Conservation (phyloP, 2,888 invertebrate species). For the Capitulum mitella region DNA sequence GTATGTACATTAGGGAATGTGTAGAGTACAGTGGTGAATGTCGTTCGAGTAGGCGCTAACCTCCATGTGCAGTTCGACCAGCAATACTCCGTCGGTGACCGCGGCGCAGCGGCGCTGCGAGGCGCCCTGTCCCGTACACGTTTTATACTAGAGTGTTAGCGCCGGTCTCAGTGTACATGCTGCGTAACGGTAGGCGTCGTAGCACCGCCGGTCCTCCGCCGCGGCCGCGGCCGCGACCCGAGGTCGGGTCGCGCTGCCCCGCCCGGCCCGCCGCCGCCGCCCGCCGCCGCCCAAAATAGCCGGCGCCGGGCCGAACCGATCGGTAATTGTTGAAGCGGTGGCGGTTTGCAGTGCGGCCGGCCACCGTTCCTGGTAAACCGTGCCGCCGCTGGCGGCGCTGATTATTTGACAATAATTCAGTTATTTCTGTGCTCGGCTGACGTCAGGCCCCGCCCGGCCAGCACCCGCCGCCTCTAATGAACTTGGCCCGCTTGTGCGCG, state of each 20-base stretch:
- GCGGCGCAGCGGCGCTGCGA: background rate
- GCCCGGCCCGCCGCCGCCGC: background rate
- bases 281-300: background rate
- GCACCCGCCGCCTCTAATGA: background rate
- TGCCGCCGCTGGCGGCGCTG: background rate
- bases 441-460: background rate
- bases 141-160: conserved; percentile 22
- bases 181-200: conserved; percentile 2
- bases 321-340: background rate
- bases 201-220: background rate
- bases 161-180: background rate
- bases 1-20: background rate
- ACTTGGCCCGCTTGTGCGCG: background rate
- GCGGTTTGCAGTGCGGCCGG: background rate
- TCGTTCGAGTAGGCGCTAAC: background rate
- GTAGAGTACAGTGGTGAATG: background rate
- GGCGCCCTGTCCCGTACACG: background rate
- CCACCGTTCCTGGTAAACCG: background rate
- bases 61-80: background rate
- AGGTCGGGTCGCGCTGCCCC: background rate
- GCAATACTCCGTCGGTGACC: background rate
- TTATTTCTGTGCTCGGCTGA: conserved; percentile 4
- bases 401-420: conserved; percentile 23
- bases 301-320: background rate
- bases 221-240: background rate